Evolutionary conservation across 2,113 vertebrate species (phyloP).

Genomic region (Solea senegalensis): DNA sequence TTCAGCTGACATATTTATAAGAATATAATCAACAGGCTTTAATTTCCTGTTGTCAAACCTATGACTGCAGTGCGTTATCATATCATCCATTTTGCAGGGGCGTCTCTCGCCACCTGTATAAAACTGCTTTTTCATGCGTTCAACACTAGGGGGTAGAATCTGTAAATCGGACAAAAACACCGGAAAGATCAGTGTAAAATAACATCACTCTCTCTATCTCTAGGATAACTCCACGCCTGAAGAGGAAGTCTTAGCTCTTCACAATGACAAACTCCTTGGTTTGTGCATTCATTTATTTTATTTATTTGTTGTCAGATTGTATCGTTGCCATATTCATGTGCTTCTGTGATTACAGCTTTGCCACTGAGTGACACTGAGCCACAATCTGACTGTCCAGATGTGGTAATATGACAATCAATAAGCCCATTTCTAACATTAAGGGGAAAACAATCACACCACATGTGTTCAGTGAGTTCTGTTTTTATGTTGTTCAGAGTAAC

Average conservation of each 20-base stretch:
- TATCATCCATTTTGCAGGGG: too few relatives aligned
- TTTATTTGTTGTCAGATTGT: background rate
- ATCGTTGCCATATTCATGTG: background rate
- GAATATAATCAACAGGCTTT: too few relatives aligned
- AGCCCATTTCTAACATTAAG: background rate
- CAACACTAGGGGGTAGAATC: too few relatives aligned
- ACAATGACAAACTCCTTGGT: slow-evolving; percentile 8
- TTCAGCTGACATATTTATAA: too few relatives aligned
- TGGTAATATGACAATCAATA: slow-evolving; percentile 37
- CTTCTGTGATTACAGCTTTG: slow-evolving; percentile 19
- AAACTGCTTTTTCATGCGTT: too few relatives aligned
- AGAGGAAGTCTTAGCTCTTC: background rate
- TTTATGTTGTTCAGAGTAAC: slow-evolving; percentile 21
- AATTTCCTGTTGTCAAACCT: too few relatives aligned
- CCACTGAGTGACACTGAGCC: background rate
- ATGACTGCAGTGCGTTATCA: too few relatives aligned
- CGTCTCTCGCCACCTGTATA: too few relatives aligned
- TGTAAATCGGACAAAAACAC: too few relatives aligned
- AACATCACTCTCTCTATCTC: background rate
- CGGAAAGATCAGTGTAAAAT: too few relatives aligned
- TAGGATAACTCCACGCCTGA: slow-evolving; percentile 1
- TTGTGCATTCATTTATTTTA: background rate
- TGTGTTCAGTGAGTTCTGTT: background rate
- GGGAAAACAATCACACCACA: background rate
- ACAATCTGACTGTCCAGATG: background rate